Conservation (phyloP, 1,140 invertebrate genomes). For the Paramacrobiotus metropolitanus region DNA sequence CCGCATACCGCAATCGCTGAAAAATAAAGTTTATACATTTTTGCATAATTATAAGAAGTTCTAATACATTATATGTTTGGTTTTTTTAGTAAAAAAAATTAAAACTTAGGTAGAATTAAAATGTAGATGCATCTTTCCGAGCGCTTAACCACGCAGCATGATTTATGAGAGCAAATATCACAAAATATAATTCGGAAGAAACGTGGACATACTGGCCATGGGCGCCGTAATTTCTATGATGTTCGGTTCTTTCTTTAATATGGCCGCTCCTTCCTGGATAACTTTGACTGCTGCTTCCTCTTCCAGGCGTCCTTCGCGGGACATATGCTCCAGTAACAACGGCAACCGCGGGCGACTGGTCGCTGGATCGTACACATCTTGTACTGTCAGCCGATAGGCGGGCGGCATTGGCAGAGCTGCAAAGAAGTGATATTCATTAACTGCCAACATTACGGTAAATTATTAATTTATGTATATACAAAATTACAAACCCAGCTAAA, state of each 20-base stretch:
- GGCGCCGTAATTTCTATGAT: slow-evolving; percentile 99
- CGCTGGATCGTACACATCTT: slow-evolving; percentile 86
- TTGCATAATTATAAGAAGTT: no score
- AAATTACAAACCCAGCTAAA: no score
- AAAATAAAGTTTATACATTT: background rate
- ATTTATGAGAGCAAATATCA: no score
- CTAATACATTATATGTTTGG: no score
- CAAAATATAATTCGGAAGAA: no score
- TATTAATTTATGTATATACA: no score
- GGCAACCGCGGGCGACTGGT: slow-evolving; percentile 81
- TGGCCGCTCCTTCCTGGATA: slow-evolving; percentile 84
- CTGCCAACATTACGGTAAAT: no score
- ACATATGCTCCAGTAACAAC: slow-evolving; percentile 93
- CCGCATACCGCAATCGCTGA: slow-evolving; percentile 60
- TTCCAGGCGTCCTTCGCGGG: slow-evolving; percentile 89
- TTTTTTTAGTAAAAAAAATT: no score
- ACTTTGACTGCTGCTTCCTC: slow-evolving; percentile 87
- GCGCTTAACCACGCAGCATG: no score
- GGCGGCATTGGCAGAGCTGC: slow-evolving; percentile 85
- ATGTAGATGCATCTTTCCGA: no score
- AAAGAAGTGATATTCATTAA: no score
- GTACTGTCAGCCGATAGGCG: slow-evolving; percentile 75
- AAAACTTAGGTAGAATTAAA: no score
- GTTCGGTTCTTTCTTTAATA: slow-evolving; percentile 89
- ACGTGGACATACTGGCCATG: slow-evolving; percentile 3